Evolutionary conservation across 2,797 vertebrate species (phyloP).

Genomic region (Morelia viridis): DNA sequence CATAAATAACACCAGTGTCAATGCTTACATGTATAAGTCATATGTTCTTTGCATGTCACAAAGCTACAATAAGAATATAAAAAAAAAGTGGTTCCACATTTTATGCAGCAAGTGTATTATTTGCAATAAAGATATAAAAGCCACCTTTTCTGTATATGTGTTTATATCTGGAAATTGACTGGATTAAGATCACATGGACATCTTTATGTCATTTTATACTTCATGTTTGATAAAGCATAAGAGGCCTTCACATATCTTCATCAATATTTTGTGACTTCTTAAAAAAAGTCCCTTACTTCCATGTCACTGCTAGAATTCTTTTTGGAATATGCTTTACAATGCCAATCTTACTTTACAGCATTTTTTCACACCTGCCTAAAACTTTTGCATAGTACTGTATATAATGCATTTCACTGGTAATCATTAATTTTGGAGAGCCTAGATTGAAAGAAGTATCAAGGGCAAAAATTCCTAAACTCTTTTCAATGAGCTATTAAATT

Average conservation of each 20-base stretch:
- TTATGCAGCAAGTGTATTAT: not conserved
- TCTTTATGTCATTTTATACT: not conserved
- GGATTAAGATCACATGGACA: not conserved
- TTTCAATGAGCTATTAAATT: not conserved
- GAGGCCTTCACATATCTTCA: slow-evolving; percentile 40
- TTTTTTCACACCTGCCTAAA: no score
- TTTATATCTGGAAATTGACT: not conserved
- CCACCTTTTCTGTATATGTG: not conserved
- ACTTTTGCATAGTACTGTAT: not conserved
- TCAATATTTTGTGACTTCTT: not conserved
- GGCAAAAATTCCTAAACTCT: not conserved
- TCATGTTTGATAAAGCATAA: slow-evolving; percentile 6
- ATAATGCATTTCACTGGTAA: not conserved
- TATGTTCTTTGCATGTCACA: not conserved
- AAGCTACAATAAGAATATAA: not conserved
- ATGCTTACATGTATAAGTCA: rapidly evolving
- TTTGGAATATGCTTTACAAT: not conserved
- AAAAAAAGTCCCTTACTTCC: not conserved
- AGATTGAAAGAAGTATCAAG: not conserved
- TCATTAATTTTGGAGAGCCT: not conserved
- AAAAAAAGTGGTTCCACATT: not conserved
- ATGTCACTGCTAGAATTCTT: not conserved
- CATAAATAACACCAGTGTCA: slow-evolving; percentile 1
- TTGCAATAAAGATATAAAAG: not conserved
- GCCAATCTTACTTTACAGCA: not conserved